Evolutionary conservation across 2,113 vertebrate genomes (phyloP).

Genomic region (Cepphus grylle): DNA sequence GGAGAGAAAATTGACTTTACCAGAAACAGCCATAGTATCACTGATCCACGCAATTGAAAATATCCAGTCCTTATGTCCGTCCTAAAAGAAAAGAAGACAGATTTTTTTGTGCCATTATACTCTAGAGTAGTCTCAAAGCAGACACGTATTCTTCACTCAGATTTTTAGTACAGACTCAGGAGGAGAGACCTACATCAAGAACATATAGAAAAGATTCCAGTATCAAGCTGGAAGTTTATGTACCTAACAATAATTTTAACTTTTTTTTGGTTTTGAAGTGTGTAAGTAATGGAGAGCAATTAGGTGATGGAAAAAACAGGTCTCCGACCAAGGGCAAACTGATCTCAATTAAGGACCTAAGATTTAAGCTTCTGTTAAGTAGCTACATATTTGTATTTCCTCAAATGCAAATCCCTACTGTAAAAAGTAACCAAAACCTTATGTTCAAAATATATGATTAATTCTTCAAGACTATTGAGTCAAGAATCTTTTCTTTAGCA

Average conservation of each 20-base stretch:
- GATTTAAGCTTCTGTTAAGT: not conserved
- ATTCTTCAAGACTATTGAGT: not conserved
- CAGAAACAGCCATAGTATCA: slow-evolving; percentile 96
- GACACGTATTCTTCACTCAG: not conserved
- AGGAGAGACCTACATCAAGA: not conserved
- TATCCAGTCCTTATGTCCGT: slow-evolving; percentile 99
- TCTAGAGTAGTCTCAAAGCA: not conserved
- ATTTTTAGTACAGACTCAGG: not conserved
- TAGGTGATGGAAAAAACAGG: not conserved
- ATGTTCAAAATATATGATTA: not conserved
- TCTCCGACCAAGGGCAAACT: not conserved
- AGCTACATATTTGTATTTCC: not conserved
- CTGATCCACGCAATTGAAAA: slow-evolving; percentile 99
- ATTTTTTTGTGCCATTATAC: not conserved
- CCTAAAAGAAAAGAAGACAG: slow-evolving; percentile 68
- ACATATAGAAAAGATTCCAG: not conserved
- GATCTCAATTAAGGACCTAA: not conserved
- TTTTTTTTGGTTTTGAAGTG: not conserved
- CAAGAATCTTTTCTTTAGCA: not conserved
- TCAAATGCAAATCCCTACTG: not conserved
- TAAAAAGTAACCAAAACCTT: not conserved
- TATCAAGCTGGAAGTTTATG: not conserved
- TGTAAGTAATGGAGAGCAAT: not conserved
- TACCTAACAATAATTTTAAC: not conserved
- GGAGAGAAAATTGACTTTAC: slow-evolving; percentile 72